These are phyloP conservation scores for Sapayoa aenigma DNA, from an alignment of 2,113 vertebrate species.

Conservation along the genomic window DNA sequence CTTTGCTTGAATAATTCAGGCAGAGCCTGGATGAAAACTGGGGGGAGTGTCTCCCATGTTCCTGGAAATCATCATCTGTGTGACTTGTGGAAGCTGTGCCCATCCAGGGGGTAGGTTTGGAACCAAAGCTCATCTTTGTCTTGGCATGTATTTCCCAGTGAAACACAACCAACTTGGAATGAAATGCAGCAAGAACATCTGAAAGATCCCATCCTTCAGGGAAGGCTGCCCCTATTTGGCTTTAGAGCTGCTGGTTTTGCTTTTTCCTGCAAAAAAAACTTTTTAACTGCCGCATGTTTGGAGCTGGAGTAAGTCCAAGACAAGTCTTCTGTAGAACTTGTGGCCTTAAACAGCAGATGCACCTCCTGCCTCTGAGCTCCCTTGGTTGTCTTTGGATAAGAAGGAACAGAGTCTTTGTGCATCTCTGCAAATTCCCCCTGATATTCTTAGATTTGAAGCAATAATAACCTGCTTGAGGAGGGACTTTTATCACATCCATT, in stretches of 20 bases:
- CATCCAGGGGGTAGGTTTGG: background rate
- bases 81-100: background rate
- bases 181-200: background rate
- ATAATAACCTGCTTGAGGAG: background rate
- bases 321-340: background rate
- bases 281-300: background rate
- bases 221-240: background rate
- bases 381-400: background rate
- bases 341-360: background rate
- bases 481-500: background rate
- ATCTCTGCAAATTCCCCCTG: background rate
- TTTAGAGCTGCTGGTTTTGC: background rate
- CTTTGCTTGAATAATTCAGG: slow-evolving; percentile 4
- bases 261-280: too few species aligned
- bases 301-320: background rate
- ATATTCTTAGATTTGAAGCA: background rate
- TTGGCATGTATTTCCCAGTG: background rate
- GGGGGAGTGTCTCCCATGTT: background rate
- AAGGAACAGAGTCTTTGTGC: background rate
- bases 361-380: background rate
- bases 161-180: background rate
- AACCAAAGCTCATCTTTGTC: background rate
- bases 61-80: background rate
- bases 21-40: background rate
- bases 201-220: background rate